These are phyloP conservation scores for Barnardius zonarius DNA, from an alignment of 2,113 vertebrate species.

Conservation along the genomic window DNA sequence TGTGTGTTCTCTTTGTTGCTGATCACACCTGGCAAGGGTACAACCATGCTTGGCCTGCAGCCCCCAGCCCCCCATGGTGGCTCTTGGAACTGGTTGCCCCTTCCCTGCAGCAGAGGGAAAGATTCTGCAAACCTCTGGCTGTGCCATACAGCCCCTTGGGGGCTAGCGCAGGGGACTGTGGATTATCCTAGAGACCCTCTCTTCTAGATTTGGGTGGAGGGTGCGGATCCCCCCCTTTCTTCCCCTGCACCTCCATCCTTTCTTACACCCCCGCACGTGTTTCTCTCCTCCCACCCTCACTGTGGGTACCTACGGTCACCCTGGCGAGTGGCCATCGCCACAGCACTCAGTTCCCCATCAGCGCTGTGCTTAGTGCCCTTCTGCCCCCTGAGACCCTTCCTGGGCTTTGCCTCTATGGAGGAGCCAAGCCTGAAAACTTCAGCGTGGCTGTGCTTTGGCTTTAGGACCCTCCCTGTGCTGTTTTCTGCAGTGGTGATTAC, in stretches of 20 bases:
- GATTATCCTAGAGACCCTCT: not conserved
- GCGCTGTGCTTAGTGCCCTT: not conserved
- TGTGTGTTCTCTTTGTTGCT: not conserved
- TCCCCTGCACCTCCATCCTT: not conserved
- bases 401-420: not conserved
- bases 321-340: not conserved
- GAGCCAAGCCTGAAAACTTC: not conserved
- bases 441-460: not conserved
- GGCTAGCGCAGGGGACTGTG: rapidly evolving
- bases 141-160: rapidly evolving
- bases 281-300: not conserved
- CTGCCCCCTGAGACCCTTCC: rapidly evolving
- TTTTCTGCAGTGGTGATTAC: constrained; percentile 49
- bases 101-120: not conserved
- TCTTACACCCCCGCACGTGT: not conserved
- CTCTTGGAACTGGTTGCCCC: not conserved
- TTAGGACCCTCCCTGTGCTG: not conserved
- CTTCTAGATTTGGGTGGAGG: not conserved
- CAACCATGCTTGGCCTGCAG: not conserved
- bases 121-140: not conserved
- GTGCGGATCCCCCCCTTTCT: not conserved
- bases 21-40: not conserved
- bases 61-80: not conserved
- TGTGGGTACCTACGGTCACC: rapidly evolving
- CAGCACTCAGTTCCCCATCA: not conserved